These are phyloP conservation scores for Lutjanus erythropterus DNA, from an alignment of 2,113 vertebrate genomes.

Conservation along the genomic window DNA sequence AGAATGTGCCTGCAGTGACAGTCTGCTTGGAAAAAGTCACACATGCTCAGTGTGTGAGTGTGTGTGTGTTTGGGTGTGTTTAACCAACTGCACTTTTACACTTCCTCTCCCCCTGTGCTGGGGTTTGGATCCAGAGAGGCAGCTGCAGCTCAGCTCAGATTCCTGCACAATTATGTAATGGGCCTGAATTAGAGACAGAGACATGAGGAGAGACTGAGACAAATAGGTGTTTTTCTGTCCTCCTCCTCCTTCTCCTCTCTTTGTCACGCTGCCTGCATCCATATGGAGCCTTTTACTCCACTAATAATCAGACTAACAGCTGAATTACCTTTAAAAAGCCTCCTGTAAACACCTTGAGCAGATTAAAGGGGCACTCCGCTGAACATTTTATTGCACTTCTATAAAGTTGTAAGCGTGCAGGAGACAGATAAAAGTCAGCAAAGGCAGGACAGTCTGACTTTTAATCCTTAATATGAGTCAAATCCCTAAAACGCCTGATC, in stretches of 20 bases:
- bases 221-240: neutral
- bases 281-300: neutral
- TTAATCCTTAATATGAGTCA: neutral
- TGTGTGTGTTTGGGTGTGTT: conserved; percentile 38
- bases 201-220: neutral
- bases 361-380: neutral
- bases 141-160: conserved; percentile 64
- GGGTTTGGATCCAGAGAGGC: conserved; percentile 38
- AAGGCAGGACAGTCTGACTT: neutral
- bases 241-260: neutral
- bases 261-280: neutral
- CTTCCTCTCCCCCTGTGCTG: conserved; percentile 13
- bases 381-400: neutral
- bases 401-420: neutral
- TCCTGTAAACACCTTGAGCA: neutral
- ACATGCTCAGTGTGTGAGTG: neutral
- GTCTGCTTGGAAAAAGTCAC: conserved; percentile 12
- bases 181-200: conserved; percentile 33
- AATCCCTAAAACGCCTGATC: neutral
- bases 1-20: conserved; percentile 9
- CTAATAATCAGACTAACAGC: neutral
- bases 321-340: neutral
- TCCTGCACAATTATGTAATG: conserved; percentile 74
- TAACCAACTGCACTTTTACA: conserved; percentile 27
- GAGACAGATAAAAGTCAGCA: neutral